Evolutionary conservation across 2,797 vertebrate species (phyloP), one percentile per base, ranked within the genome.

Genomic region (Manis pentadactyla): DNA sequence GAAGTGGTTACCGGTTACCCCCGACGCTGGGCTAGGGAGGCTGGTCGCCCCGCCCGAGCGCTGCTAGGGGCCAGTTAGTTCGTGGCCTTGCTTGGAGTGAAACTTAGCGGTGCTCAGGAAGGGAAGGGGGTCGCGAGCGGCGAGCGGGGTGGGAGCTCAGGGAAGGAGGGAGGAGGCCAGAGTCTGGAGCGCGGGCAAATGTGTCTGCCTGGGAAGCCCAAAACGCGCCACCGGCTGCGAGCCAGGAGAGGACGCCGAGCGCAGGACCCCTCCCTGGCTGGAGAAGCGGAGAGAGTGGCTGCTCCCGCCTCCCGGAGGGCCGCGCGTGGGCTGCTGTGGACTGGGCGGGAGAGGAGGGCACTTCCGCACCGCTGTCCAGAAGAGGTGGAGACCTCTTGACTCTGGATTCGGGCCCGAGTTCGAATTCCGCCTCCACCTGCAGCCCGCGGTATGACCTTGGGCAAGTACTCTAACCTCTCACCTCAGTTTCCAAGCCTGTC

Each of bases 401-500:
- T 63, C 78, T 19, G 42, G 75, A 66, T 29, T 37, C 2, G 19
- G 94, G 29, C 74, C 37, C 61, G 96, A 63, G 55, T 95, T 98
- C 93, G 14, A 95, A 84, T 95, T 66, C 49, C 3, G 27, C 5
- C 23, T 63, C 39, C 55, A 66, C 25, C 77, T 15, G 9, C 53
- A 90, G 57, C 73, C 51, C 0, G 18, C 13, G 1, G 31, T 87
- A 81, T 97, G 95, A 97, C 97, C 94, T 97, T 97, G 97, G 94
- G 8, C 93, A 42, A 78, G 84, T 96, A 73, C 63, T 77, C 27
- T 59, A 63, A 68, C n/a, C 77, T 37, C 46, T 69, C 53, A n/a
- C 55, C 11, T 78, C 29, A 15, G n/a, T 55, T 57, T 59, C 55
- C 75, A 69, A 14, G 0, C 73, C 49, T 71, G 61, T 6, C n/a